Evolutionary conservation across 2,888 invertebrate genomes (phyloP).

Genomic region (Sarcophaga variegata): DNA sequence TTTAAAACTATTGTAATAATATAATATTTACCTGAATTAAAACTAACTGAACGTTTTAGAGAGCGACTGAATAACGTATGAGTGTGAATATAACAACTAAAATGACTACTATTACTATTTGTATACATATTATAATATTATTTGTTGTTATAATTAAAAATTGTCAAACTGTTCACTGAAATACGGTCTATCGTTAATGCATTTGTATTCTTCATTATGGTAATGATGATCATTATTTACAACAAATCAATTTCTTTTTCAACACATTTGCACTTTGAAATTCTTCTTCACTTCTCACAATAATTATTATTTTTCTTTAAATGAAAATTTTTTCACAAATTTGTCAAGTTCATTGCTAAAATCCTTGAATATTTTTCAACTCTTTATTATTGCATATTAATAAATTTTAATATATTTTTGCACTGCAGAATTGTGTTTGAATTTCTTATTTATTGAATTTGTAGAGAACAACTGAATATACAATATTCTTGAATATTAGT

Average conservation of each 20-base stretch:
- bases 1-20: background rate
- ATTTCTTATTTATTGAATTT: constrained; percentile 62
- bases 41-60: constrained; percentile 67
- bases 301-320: constrained; percentile 4
- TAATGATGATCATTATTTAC: constrained; percentile 2
- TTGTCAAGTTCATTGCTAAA: constrained; percentile 61
- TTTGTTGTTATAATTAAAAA: constrained; percentile 21
- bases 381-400: constrained; percentile 23
- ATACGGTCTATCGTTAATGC: constrained; percentile 10
- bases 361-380: constrained; percentile 46
- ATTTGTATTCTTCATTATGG: constrained; percentile 29
- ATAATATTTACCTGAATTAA: constrained; percentile 71
- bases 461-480: constrained; percentile 55
- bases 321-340: constrained; percentile 2
- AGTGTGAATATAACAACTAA: constrained; percentile 39
- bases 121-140: constrained; percentile 46
- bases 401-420: constrained; percentile 23
- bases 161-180: constrained; percentile 19
- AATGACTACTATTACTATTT: constrained; percentile 26
- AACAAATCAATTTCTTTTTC: background rate
- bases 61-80: constrained; percentile 65
- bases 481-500: constrained; percentile 37
- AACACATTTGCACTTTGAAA: constrained; percentile 9
- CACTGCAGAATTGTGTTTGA: constrained; percentile 29
- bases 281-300: background rate